phyloP scores from a whole-genome alignment of 2,113 vertebrate species.

The Calyptommatus sinebrachiatus region DNA sequence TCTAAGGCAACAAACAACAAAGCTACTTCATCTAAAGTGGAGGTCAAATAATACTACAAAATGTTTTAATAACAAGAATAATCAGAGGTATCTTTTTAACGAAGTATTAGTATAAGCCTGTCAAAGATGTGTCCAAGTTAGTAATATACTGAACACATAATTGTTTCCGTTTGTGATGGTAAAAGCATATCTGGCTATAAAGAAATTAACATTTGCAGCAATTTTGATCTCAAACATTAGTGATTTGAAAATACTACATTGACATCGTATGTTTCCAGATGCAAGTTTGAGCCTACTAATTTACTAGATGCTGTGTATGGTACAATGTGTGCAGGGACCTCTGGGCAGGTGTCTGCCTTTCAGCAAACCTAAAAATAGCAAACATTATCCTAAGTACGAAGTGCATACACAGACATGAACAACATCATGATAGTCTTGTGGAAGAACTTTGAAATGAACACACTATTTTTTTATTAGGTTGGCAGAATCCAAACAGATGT shows the following conservation, averaged over 20 bases:
- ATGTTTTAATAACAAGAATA: background rate
- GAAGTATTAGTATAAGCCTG: background rate
- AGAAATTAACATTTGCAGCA: background rate
- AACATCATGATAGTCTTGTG: conserved; percentile 19
- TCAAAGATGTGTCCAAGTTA: too few species aligned
- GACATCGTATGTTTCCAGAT: background rate
- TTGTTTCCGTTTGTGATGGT: background rate
- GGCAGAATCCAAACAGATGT: too few species aligned
- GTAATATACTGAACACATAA: background rate
- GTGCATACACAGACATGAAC: conserved; percentile 14
- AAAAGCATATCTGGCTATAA: background rate
- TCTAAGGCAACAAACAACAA: background rate
- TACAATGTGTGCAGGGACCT: conserved; percentile 16
- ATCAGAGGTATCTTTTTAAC: background rate
- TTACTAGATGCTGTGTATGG: background rate
- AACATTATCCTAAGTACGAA: conserved; percentile 28
- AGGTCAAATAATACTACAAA: background rate
- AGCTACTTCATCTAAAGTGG: background rate
- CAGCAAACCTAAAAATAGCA: conserved; percentile 32
- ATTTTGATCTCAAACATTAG: background rate
- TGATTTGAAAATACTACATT: background rate
- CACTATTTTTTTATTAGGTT: conserved; percentile 5
- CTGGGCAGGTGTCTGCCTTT: conserved; percentile 36
- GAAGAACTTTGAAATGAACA: conserved; percentile 23
- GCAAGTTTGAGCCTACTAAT: background rate